Conservation (phyloP, 2,797 vertebrate species). For the Intellagama lesueurii region DNA sequence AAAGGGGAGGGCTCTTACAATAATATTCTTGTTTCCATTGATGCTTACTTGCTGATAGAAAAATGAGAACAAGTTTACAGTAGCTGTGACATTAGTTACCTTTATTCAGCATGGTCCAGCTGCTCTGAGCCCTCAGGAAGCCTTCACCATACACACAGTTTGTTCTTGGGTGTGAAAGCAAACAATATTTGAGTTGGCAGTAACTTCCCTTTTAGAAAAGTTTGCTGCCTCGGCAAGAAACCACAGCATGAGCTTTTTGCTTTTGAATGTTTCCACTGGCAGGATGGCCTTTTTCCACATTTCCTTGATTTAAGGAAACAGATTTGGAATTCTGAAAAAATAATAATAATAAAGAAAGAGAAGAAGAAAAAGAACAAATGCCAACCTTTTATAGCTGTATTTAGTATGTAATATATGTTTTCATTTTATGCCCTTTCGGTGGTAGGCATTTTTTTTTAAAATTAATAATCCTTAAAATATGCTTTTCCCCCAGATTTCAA, state of each 20-base stretch:
- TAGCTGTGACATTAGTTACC: constrained; percentile 93
- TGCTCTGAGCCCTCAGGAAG: constrained; percentile 96
- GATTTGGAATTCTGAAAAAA: constrained; percentile 86
- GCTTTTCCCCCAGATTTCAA: constrained; percentile 62
- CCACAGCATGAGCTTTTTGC: constrained; percentile 85
- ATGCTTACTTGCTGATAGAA: constrained; percentile 87
- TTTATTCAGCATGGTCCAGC: constrained; percentile 91
- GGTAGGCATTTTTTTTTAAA: constrained; percentile 72
- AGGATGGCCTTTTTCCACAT: constrained; percentile 95
- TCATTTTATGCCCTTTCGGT: constrained; percentile 73
- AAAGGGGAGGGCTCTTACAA: constrained; percentile 50
- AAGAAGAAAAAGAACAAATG: constrained; percentile 74
- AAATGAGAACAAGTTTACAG: constrained; percentile 87
- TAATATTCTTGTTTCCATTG: constrained; percentile 83
- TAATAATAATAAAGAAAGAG: not conserved
- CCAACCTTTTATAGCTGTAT: constrained; percentile 84
- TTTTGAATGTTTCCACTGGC: constrained; percentile 87
- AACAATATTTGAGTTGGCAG: constrained; percentile 97
- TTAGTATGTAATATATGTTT: constrained; percentile 82
- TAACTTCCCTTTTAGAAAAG: constrained; percentile 86
- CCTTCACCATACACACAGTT: constrained; percentile 84
- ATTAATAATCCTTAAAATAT: constrained; percentile 69
- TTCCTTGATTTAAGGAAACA: constrained; percentile 97
- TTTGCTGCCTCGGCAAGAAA: constrained; percentile 97
- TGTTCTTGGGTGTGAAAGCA: constrained; percentile 90